Evolutionary conservation across 2,113 vertebrate genomes (phyloP).

Genomic region (Otocyon megalotis): DNA sequence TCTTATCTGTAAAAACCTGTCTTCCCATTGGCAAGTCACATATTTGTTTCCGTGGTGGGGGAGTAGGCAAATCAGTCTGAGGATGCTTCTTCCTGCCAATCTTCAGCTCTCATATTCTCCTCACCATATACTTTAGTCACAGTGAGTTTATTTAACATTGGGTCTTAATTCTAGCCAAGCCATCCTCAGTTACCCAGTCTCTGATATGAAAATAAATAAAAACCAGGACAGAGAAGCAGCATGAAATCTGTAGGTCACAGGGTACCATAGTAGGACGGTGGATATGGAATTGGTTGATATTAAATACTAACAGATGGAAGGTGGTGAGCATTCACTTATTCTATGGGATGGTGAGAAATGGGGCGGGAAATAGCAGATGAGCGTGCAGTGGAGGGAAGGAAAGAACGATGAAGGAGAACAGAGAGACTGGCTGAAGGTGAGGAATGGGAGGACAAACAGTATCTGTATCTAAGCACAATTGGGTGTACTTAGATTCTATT

Average conservation of each 20-base stretch:
- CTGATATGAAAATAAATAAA: background rate
- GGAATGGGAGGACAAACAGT: slow-evolving; percentile 1
- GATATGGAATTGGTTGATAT: background rate
- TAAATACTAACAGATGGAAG: background rate
- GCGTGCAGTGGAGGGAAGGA: background rate
- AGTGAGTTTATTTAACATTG: background rate
- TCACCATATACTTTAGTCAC: background rate
- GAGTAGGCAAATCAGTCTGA: background rate
- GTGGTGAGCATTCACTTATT: background rate
- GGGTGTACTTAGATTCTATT: slow-evolving; percentile 70
- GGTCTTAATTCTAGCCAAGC: background rate
- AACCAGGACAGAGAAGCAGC: background rate
- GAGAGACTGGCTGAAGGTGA: background rate
- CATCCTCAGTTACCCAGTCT: background rate
- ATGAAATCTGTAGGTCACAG: background rate
- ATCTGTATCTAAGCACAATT: background rate
- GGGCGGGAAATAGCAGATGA: background rate
- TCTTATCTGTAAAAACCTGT: background rate
- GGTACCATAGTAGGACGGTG: background rate
- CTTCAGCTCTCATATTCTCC: background rate
- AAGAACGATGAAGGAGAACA: background rate
- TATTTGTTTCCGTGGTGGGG: background rate
- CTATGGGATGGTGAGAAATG: background rate
- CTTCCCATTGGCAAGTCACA: background rate
- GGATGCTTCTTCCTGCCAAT: background rate